Evolutionary conservation across 92 coral and sea anemone genomes (phyloP).

Genomic region (Palythoa grandis): DNA sequence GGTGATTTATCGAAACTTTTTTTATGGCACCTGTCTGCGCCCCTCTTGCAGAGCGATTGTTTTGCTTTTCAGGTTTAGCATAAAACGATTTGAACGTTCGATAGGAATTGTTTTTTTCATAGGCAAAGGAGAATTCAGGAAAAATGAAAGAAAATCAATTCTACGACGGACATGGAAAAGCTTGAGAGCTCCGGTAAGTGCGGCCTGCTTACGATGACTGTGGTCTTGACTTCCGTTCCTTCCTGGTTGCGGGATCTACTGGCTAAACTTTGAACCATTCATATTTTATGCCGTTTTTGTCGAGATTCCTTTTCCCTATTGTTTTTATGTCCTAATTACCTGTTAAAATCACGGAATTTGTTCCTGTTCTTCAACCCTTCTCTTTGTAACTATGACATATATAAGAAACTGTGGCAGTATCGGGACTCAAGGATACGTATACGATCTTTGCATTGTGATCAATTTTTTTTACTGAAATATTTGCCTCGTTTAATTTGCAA

Average conservation of each 20-base stretch:
- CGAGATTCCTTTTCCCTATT: conserved; percentile 16
- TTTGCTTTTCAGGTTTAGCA: not conserved
- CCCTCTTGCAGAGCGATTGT: conserved; percentile 9
- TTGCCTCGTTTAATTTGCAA: not conserved
- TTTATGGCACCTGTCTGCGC: conserved; percentile 35
- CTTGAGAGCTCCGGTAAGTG: conserved; percentile 78
- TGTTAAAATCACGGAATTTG: not conserved
- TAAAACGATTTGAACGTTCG: not conserved
- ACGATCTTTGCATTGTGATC: not conserved
- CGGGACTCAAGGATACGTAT: not conserved
- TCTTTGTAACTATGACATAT: conserved; percentile 9
- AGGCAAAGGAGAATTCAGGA: conserved; percentile 49
- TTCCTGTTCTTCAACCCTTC: not conserved
- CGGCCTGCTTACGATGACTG: conserved; percentile 22
- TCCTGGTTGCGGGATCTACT: conserved; percentile 22
- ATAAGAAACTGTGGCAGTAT: not conserved
- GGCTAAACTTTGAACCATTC: conserved; percentile 28
- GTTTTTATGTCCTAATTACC: not conserved
- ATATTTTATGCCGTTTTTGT: not conserved
- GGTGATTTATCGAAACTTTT: not conserved
- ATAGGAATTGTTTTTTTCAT: conserved; percentile 24
- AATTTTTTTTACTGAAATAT: not conserved
- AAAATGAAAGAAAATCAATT: conserved; percentile 69
- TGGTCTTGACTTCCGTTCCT: conserved; percentile 23
- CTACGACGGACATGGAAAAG: conserved; percentile 77